phyloP scores from a whole-genome alignment of 1,140 invertebrate genomes.

The Aphis craccivora region DNA sequence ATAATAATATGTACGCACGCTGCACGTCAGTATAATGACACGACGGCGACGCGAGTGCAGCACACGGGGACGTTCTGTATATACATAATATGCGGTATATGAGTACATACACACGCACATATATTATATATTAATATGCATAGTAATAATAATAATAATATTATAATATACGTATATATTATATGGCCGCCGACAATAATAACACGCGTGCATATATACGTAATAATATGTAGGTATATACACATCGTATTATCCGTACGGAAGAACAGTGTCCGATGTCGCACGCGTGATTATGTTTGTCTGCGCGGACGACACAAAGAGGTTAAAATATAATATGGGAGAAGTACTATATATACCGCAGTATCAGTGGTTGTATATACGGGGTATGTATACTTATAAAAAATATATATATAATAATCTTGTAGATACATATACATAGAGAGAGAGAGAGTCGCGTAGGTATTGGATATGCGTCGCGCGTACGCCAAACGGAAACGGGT shows the following conservation, averaged over 20 bases:
- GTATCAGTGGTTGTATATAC: neutral
- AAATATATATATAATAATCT: too few relatives aligned
- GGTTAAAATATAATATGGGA: neutral
- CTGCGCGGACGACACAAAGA: neutral
- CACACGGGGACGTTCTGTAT: neutral
- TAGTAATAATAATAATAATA: neutral
- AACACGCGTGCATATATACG: neutral
- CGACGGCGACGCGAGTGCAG: neutral
- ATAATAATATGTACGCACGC: neutral
- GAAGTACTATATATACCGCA: neutral
- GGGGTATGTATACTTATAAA: neutral
- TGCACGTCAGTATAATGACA: slow-evolving; percentile 12
- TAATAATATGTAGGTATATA: neutral
- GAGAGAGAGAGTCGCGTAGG: neutral
- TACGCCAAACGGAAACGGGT: slow-evolving; percentile 28
- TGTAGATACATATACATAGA: too few relatives aligned
- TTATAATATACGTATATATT: neutral
- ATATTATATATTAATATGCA: neutral
- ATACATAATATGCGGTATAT: neutral
- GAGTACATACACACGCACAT: neutral
- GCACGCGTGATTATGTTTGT: neutral
- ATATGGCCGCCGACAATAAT: neutral
- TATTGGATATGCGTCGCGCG: slow-evolving; percentile 22
- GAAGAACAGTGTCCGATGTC: slow-evolving; percentile 11
- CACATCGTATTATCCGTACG: neutral